Base-by-base conservation (phyloP, 2,797 vertebrate genomes). In the Lemur catta region DNA sequence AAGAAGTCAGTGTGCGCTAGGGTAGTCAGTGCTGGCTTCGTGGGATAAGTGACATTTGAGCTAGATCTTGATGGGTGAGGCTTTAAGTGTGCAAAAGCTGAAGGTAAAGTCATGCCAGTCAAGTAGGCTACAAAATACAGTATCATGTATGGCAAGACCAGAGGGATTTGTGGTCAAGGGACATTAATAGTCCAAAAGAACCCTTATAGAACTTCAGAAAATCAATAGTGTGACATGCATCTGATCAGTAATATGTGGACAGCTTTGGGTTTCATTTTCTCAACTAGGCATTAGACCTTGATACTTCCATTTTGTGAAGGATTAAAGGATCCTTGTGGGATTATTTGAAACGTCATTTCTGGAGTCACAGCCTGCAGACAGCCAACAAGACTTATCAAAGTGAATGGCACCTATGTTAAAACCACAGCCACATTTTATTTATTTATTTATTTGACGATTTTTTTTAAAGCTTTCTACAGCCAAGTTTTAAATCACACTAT, bases 331-430 rank as follows among this genome's bases (percentile, higher is more conserved):
- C 86, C 93, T 35, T 65, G 61, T 72, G 35, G 84, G 65, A 88
- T 65, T 96, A 87, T 97, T 97, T 96, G 91, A 96, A 96, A 71
- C 71, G 96, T 95, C 28, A 71, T 89, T 97, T 97, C 55, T 88
- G 76, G 55, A 91, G 74, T 65, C 46, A 96, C 26, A 74, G 46
- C 76, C 84, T 93, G 2, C n/a, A 96, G 84, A 75, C n/a, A 86
- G 75, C 63, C 81, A 94, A 46, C 6, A 95, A 72, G 33, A 67
- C 14, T 93, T 92, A 96, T 90, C 43, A 92, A 96, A 78, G 61
- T 88, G 90, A 96, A 96, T 96, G 41, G 6, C n/a, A 88, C 61
- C 38, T 87, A 55, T 90, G 80, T 96, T 92, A 89, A 93, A 96
- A 88, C 30, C 41, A 91, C 9, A 84, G 33, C 20, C 38, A 90